Conservation (phyloP, 2,888 invertebrate genomes). For the Papilio elwesi region DNA sequence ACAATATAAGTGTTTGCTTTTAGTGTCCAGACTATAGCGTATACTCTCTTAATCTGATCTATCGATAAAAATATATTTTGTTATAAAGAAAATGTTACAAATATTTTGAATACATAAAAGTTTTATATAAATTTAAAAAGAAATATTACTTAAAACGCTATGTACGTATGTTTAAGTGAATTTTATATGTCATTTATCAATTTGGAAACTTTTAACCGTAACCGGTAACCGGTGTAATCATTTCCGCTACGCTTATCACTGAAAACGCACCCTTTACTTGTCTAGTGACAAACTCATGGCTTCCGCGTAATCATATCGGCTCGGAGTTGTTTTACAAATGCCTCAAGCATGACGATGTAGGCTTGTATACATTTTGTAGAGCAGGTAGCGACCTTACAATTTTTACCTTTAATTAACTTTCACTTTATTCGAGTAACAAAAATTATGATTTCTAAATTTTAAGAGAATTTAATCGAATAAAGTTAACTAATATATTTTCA, state of each 20-base stretch:
- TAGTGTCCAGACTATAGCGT: conserved; percentile 7
- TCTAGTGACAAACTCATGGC: conserved; percentile 38
- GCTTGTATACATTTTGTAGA: conserved; percentile 7
- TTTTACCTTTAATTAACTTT: conserved; percentile 13
- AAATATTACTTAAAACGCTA: too few relatives aligned
- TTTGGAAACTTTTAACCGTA: background rate
- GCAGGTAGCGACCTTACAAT: background rate
- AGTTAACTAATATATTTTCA: too few relatives aligned
- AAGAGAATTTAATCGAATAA: too few relatives aligned
- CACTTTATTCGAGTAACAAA: conserved; percentile 1
- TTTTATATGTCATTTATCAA: too few relatives aligned
- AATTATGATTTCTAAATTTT: background rate
- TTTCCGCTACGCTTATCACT: conserved; percentile 28
- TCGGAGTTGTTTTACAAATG: conserved; percentile 41
- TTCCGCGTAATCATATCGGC: conserved; percentile 43
- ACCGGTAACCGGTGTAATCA: background rate
- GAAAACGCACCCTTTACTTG: conserved; percentile 2
- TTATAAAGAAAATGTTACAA: too few relatives aligned
- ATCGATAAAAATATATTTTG: too few relatives aligned
- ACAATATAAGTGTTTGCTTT: conserved; percentile 8
- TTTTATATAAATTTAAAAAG: too few relatives aligned
- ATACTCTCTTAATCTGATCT: background rate
- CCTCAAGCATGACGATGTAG: conserved; percentile 24
- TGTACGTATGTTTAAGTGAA: too few relatives aligned
- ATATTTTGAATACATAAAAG: too few relatives aligned